A percentile compares a stretch with the other conserved stretches of the same genome.
Conservation (phyloP, 2,888 invertebrate species). For the Caenorhabditis afra region DNA sequence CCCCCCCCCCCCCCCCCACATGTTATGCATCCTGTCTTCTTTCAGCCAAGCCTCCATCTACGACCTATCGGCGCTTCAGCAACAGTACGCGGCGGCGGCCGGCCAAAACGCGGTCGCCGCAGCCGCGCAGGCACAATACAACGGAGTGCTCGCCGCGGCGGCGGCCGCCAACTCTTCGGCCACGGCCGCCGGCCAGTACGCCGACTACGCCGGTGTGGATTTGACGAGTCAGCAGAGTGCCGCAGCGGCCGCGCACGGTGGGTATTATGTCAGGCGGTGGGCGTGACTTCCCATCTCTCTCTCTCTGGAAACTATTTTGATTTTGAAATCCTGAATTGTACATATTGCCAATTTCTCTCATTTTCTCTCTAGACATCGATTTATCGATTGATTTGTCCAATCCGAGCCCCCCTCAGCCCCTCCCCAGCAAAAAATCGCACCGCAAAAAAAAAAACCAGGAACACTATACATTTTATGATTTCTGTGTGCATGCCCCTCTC, state of each 20-base stretch:
- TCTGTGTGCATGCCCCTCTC: conserved; percentile 42
- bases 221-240: conserved; percentile 48
- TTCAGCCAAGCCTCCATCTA: conserved; percentile 56
- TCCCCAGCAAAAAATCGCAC: too few species aligned
- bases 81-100: conserved; percentile 48
- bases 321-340: background rate
- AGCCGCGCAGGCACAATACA: conserved; percentile 40
- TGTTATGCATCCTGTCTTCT: too few species aligned
- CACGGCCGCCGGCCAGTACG: conserved; percentile 41
- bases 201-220: conserved; percentile 66
- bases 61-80: conserved; percentile 55
- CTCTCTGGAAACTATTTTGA: background rate
- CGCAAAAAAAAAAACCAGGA: too few species aligned
- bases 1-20: too few species aligned
- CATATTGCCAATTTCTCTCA: background rate
- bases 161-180: conserved; percentile 20
- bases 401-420: too few species aligned
- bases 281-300: conserved; percentile 37
- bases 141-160: conserved; percentile 32
- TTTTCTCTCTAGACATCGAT: background rate
- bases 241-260: conserved; percentile 57
- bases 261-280: conserved; percentile 61
- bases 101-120: conserved; percentile 52
- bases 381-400: too few species aligned
- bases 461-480: conserved; percentile 13